Percentiles rank a stretch among this genome's conserved stretches.
Evolutionary conservation across 2,113 vertebrate species (phyloP).

Genomic region (Elephas maximus): DNA sequence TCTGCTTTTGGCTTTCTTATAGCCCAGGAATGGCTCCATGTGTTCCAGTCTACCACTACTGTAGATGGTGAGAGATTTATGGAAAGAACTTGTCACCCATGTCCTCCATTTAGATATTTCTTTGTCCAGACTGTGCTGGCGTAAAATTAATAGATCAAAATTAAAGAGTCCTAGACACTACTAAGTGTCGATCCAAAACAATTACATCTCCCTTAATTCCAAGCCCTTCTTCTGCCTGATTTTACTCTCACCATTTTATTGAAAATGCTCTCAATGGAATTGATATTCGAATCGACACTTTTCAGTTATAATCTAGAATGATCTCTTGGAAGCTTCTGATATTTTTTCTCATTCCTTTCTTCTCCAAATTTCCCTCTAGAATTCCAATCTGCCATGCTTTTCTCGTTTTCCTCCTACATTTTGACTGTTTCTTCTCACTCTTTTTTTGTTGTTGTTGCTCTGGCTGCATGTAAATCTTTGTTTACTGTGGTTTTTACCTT

Average conservation of each 20-base stretch:
- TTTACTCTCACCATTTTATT: background rate
- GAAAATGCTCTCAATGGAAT: background rate
- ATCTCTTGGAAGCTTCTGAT: background rate
- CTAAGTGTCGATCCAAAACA: background rate
- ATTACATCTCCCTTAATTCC: background rate
- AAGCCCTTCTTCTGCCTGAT: background rate
- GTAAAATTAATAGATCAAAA: background rate
- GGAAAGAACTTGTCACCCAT: background rate
- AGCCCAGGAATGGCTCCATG: background rate
- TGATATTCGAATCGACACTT: background rate
- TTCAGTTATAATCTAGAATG: background rate
- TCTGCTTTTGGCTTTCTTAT: background rate
- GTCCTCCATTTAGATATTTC: no score
- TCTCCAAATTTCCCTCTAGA: background rate
- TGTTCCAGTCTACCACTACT: background rate
- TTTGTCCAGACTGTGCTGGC: accelerated
- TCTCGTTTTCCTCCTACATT: background rate
- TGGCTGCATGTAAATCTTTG: no score
- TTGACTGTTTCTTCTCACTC: background rate
- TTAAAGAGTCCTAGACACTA: background rate
- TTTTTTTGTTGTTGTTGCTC: background rate
- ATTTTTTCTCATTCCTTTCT: background rate
- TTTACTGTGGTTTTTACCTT: no score
- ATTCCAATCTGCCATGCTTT: background rate
- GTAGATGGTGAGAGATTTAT: background rate